Conservation (phyloP, 2,888 invertebrate genomes). For the Sussaba pulchella region DNA sequence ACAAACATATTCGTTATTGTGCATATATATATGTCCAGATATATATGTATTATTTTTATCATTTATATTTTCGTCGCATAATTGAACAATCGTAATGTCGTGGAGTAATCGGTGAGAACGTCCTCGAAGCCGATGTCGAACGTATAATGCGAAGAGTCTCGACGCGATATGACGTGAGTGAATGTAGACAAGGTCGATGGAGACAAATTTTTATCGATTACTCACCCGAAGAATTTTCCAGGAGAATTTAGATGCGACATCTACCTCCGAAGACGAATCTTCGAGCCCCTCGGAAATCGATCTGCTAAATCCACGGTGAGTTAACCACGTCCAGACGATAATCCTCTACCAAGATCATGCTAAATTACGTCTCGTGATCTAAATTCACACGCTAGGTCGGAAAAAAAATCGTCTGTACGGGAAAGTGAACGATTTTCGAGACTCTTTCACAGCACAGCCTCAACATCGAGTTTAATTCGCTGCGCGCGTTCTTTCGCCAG, state of each 20-base stretch:
- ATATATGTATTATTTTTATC: slow-evolving; percentile 62
- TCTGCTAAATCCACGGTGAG: slow-evolving; percentile 72
- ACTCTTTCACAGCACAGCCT: slow-evolving; percentile 1
- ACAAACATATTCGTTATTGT: slow-evolving; percentile 33
- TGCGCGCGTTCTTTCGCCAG: slow-evolving; percentile 42
- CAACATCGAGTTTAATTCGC: slow-evolving; percentile 6
- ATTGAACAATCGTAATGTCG: neutral
- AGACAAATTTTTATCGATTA: neutral
- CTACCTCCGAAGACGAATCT: slow-evolving; percentile 72
- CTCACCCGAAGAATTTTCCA: slow-evolving; percentile 41
- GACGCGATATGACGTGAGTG: slow-evolving; percentile 76
- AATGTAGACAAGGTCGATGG: neutral
- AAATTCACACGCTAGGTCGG: neutral
- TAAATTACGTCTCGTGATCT: slow-evolving; percentile 3
- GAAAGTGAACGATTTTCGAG: slow-evolving; percentile 30
- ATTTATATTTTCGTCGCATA: neutral
- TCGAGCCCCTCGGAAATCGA: slow-evolving; percentile 72
- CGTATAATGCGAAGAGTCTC: slow-evolving; percentile 77
- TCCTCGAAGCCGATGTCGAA: slow-evolving; percentile 64
- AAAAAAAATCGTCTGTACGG: slow-evolving; percentile 48
- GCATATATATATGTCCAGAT: slow-evolving; percentile 26
- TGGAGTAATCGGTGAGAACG: slow-evolving; percentile 20
- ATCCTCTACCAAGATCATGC: neutral
- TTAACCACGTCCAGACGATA: neutral
- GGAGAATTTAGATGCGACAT: slow-evolving; percentile 71